Conservation (phyloP, 2,888 invertebrate species). For the Oscheius onirici region DNA sequence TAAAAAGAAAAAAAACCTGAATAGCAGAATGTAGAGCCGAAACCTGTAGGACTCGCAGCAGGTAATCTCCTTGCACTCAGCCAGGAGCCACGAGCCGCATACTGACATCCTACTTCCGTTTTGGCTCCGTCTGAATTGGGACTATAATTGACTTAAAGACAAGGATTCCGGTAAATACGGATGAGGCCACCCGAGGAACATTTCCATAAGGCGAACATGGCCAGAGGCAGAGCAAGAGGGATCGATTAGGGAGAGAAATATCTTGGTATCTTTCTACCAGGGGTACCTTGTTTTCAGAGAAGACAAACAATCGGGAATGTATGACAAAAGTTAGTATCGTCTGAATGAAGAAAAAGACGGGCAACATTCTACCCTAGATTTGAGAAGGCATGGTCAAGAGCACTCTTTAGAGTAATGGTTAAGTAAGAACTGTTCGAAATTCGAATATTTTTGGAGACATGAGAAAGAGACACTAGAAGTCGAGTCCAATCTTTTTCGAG, state of each 20-base stretch:
- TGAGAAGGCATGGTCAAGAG: too few relatives aligned
- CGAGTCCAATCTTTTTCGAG: too few relatives aligned
- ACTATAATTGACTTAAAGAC: background rate
- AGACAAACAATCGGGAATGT: too few relatives aligned
- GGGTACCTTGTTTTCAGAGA: too few relatives aligned
- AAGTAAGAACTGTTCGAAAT: too few relatives aligned
- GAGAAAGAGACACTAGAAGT: too few relatives aligned
- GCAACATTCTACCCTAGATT: too few relatives aligned
- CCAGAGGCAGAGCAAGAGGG: background rate
- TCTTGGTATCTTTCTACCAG: background rate
- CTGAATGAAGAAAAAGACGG: too few relatives aligned
- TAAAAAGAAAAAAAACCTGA: conserved; percentile 35
- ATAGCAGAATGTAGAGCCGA: conserved; percentile 49
- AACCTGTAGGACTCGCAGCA: conserved; percentile 55
- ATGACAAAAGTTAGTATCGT: too few relatives aligned
- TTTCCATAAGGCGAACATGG: background rate
- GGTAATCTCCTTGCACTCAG: conserved; percentile 49
- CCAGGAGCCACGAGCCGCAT: conserved; percentile 46
- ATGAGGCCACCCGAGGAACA: background rate
- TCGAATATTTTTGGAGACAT: too few relatives aligned
- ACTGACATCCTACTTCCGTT: conserved; percentile 39
- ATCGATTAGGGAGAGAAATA: background rate
- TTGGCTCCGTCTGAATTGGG: background rate
- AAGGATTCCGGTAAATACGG: background rate
- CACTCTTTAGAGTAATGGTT: too few relatives aligned